Base-by-base conservation (phyloP, 2,113 vertebrate species). In the Uria aalge region DNA sequence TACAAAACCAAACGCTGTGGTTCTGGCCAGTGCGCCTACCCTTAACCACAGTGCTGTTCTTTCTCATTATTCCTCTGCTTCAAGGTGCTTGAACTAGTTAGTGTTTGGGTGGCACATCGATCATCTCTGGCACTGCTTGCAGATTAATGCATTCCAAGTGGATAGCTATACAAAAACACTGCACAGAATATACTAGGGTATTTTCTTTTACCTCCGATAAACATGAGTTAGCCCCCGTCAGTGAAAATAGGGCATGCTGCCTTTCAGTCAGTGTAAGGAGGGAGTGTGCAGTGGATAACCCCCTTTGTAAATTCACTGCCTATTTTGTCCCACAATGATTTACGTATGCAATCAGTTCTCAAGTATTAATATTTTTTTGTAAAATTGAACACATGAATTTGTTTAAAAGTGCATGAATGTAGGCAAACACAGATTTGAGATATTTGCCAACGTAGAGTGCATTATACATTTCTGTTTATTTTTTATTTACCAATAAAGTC, bases 401-500 rank as follows among this genome's bases (percentile, higher is more conserved):
- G 22, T 74, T 91, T 91, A 36, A 62, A 90, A 91, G 50, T 41
- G 18, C 55, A n/a, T 26, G 53, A 53, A 77, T 57, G 3, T 38
- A 78, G 45, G 12, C 23, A 90, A 85, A 50, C 11, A 43, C 1
- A 5, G 41, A 47, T 87, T 77, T 60, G 38, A 73, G 40, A 30
- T 81, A 63, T 29, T 75, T 93, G 27, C 48, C 40, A 38, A 48
- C 23, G 5, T 43, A 11, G 56, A 69, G 14, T 59, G 15, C 34
- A 52, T 71, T 91, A 52, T 59, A 50, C 8, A 48, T 73, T 73
- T 77, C 40, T 85, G 30, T 80, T 89, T 86, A 24, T 72, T 69
- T 96, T 93, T 68, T 93, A 79, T 95, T 95, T 94, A 94, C 76
- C 55, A 88, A 92, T 85, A 48, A 95, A 88, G 73, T 68, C 1